A percentile compares a stretch with the other conserved stretches of the same genome.
Evolutionary conservation across 2,113 vertebrate genomes (phyloP).

Genomic region (Regulus satrapa): DNA sequence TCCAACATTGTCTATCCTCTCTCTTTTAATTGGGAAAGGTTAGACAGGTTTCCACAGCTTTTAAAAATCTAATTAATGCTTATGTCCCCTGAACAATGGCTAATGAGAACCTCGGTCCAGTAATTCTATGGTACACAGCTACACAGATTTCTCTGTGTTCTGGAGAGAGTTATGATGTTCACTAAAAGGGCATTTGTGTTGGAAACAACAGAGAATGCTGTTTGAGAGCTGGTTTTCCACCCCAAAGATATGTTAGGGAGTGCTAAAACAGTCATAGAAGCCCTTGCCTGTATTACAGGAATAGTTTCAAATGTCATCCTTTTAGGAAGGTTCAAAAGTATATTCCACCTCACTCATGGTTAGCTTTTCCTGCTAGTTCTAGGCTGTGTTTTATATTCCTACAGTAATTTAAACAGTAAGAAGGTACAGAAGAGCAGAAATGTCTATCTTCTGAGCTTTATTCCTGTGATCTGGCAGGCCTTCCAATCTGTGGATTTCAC

Average conservation of each 20-base stretch:
- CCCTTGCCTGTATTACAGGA: not conserved
- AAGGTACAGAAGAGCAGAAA: not conserved
- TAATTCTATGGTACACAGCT: not conserved
- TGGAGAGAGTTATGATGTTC: not conserved
- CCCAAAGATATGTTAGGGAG: not conserved
- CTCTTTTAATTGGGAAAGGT: not conserved
- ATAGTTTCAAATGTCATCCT: not conserved
- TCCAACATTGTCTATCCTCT: not conserved
- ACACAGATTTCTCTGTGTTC: not conserved
- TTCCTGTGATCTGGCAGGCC: not conserved
- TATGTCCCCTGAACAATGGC: fast-evolving
- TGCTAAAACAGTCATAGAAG: not conserved
- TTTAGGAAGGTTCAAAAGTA: not conserved
- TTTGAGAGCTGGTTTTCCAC: not conserved
- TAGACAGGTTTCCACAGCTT: not conserved
- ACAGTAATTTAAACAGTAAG: not conserved
- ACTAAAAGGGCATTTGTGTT: not conserved
- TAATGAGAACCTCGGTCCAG: not conserved
- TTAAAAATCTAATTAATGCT: not conserved
- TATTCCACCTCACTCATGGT: not conserved
- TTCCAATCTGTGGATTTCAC: not conserved
- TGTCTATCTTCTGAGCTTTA: not conserved
- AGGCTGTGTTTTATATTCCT: not conserved
- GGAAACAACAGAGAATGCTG: not conserved
- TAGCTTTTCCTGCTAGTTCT: not conserved